Evolutionary conservation across 2,888 invertebrate species (phyloP), one percentile per base, ranked within the genome.

Genomic region (Agapetus fuscipes): DNA sequence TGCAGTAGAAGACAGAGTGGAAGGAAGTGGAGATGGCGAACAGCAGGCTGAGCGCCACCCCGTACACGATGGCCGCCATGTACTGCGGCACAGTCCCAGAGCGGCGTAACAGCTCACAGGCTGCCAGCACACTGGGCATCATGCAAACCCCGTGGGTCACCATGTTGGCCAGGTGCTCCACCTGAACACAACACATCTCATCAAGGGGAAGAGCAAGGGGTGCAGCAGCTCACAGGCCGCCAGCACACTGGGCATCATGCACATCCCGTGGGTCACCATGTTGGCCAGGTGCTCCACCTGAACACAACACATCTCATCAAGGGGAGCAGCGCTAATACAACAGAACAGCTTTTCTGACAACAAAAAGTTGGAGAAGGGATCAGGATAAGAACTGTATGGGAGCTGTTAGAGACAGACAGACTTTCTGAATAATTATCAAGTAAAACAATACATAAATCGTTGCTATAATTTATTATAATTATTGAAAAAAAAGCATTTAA

Each of bases 121-220:
- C 77, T 3, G 83, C 90, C 40, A 82, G 60, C n/a, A 88, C 66
- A 51, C 90, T 88, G 30, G 93, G 93, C 49, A 87, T 68, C 34
- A 93, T 83, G 76, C 86, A 89, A 43, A 90, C 75, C 38, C 87
- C 93, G 62, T 94, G 94, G 20, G 93, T 91, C 53, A 89, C 69
- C 31, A 94, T 83, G 66, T 94, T 94, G 31, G 94, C 93, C 45
- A 90, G 66, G 57, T 94, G 91, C 61, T 94, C 94, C 49, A 89
- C 73, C 65, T 83, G 64, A 9, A 41, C 45, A 35, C n/a, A 25
- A n/a, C 15, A n/a, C n/a, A n/a, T n/a, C n/a, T n/a, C n/a, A n/a
- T n/a, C n/a, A n/a, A n/a, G n/a, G n/a, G n/a, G n/a, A n/a, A n/a
- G n/a, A n/a, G n/a, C n/a, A n/a, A 84, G 49, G 87, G 76, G 47